Conservation (phyloP, 2,888 invertebrate genomes). For the Eilema griseolum region DNA sequence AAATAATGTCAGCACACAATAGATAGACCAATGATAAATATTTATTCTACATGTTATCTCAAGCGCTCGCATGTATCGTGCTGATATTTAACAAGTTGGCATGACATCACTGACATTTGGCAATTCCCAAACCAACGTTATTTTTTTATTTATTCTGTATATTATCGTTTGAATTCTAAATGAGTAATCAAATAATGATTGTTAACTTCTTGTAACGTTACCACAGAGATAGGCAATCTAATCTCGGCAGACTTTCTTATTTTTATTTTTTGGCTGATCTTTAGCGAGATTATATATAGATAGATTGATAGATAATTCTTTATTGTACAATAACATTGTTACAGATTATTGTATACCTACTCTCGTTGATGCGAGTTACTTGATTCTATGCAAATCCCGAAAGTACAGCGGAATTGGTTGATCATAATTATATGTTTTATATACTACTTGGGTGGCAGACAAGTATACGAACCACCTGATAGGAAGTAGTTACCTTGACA, state of each 20-base stretch:
- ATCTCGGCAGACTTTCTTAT: background rate
- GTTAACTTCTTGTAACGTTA: background rate
- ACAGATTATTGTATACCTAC: no score
- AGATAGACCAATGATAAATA: background rate
- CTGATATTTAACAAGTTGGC: background rate
- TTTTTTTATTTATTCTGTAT: background rate
- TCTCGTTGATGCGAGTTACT: no score
- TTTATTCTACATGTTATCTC: slow-evolving; percentile 1
- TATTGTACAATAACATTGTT: no score
- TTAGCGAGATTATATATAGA: background rate
- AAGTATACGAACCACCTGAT: no score
- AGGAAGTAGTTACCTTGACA: no score
- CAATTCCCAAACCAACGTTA: background rate
- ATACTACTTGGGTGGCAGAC: no score
- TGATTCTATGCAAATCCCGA: no score
- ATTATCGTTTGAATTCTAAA: slow-evolving; percentile 2
- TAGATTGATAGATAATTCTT: no score
- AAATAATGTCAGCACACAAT: background rate
- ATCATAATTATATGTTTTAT: no score
- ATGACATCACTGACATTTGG: background rate
- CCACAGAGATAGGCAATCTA: background rate
- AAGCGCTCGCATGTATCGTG: background rate
- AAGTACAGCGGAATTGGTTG: no score
- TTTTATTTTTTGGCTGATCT: background rate
- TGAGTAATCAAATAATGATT: background rate